Evolutionary conservation across 2,113 vertebrate species (phyloP), one percentile per base, ranked within the genome.

Genomic region (Candoia aspera): DNA sequence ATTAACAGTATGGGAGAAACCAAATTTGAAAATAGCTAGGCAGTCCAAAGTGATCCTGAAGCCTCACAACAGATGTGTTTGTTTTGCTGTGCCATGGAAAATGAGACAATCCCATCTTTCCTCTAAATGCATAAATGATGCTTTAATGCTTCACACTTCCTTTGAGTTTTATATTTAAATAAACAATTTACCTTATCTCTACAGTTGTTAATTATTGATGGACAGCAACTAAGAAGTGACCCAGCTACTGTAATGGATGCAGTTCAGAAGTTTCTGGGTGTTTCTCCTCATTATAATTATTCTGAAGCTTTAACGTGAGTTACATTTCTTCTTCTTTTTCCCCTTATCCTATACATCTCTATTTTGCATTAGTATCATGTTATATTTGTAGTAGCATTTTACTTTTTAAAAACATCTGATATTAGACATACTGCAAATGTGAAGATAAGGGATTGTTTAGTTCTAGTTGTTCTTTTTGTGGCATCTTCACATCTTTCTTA

Each of bases 171-270:
- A 23, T 90, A 94, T 89, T 86, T 53, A 94, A 95, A 91, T 0
- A 29, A 24, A 17, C 55, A 91, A 19, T 92, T 15, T 94, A 58
- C 96, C 0, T 85, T 95, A 85, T 92, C 64, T 23, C 94, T 93
- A 17, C 95, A 99, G 99, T 96, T 99, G 95, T 98, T 99, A 95
- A 99, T 99, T 95, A 98, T 99, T 91, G 99, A 99, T 86, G 99
- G 99, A 84, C 99, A 99, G 96, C 99, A 99, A 97, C 97, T 99
- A 95, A 98, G 98, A 96, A 98, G 97, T 59, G 98, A 99, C 95
- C 99, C 99, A 54, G 98, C 98, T 11, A 96, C 98, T 42, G 98
- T 99, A 95, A 99, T 99, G 99, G 99, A 99, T 93, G 99, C 98
- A 96, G 98, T 99, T 12, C 99, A 99, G 97, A 99, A 98, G 97